Evolutionary conservation across 2,113 vertebrate species (phyloP), one percentile per base, ranked within the genome.

Genomic region (Circaetus cinerascens): DNA sequence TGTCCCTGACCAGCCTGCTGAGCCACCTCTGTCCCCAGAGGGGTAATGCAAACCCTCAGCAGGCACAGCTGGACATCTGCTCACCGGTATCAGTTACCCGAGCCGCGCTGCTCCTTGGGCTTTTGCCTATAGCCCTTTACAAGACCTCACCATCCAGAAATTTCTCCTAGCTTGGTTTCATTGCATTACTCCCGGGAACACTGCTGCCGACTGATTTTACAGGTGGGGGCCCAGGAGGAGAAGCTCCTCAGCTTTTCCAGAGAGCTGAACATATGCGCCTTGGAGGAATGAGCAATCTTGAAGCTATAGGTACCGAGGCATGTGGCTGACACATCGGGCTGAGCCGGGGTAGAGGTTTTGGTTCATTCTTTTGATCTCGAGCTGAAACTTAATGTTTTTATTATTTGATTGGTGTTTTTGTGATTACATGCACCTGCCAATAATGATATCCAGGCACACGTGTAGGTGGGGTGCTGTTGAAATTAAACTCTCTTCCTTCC

Each of bases 391-490:
- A 77, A 83, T 95, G 90, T 86, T 96, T 97, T 87, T 97, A 80
- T 80, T 88, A 96, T 95, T 94, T 93, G 59, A 96, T 94, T 90
- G 82, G 90, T 95, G 94, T 63, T 94, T 92, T 86, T 86, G 72
- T 90, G 95, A 93, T 95, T 78, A 36, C 48, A 63, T 89, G 69
- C 95, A 95, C 92, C 94, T 97, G 90, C 63, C 89, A 96, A 29
- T 88, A 91, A 95, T 94, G 71, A 86, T 73, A 80, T 74, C 92
- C 94, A 97, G 92, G 75, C 92, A 50, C 46, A 71, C 3, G 4
- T 79, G 50, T 85, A 93, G 59, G 72, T 80, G 63, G 38, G 41
- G 55, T 86, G 72, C 72, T 93, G 38, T 36, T 69, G 68, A 96
- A 93, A 96, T 94, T 95, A 92, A 97, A 92, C 50, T 93, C 43